Evolutionary conservation across 2,797 vertebrate genomes (phyloP).

Genomic region (Tarsius wallacei): DNA sequence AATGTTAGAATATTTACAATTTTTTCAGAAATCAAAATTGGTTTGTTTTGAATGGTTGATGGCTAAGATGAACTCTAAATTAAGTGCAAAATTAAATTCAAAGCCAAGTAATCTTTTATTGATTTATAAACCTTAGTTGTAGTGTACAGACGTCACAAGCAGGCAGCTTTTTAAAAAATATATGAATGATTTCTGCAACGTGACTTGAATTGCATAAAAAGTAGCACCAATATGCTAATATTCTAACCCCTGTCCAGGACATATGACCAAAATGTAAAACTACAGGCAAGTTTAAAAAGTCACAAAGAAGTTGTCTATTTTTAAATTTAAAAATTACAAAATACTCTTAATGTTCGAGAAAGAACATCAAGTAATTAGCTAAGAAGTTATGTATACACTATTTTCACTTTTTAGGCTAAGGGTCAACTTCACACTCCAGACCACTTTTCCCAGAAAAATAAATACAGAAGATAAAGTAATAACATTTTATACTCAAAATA

Average conservation of each 20-base stretch:
- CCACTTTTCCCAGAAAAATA: constrained; percentile 54
- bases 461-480: not conserved
- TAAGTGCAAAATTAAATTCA: constrained; percentile 54
- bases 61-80: constrained; percentile 44
- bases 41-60: constrained; percentile 33
- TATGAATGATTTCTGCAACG: not conserved
- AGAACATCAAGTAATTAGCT: constrained; percentile 42
- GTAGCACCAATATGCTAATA: constrained; percentile 48
- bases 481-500: constrained; percentile 61
- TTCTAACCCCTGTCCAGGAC: not conserved
- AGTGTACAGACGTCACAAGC: not conserved
- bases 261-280: constrained; percentile 41
- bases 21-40: constrained; percentile 20
- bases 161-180: not conserved
- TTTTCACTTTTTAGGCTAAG: constrained; percentile 46
- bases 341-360: constrained; percentile 25
- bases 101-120: constrained; percentile 47
- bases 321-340: constrained; percentile 53
- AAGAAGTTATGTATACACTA: not conserved
- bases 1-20: not conserved
- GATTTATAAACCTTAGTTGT: constrained; percentile 10
- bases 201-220: constrained; percentile 56
- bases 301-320: constrained; percentile 46
- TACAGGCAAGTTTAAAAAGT: not conserved
- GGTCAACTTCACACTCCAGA: not conserved